Conservation (phyloP, 2,113 vertebrate genomes). For the Pelodiscus sinensis region DNA sequence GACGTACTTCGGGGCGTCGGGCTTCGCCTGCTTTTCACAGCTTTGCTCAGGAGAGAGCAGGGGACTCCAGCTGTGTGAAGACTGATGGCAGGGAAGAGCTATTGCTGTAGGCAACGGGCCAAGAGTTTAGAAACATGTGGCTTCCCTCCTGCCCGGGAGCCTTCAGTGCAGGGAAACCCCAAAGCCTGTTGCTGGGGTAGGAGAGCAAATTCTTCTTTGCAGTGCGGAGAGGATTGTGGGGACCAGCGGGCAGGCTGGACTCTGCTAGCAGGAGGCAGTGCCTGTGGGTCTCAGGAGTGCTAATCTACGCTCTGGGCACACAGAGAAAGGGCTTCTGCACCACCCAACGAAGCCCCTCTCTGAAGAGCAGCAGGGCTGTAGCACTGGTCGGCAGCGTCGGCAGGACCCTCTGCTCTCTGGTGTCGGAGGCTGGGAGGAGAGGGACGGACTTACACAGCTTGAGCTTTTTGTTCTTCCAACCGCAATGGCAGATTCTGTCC, state of each 20-base stretch:
- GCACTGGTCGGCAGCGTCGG: neutral
- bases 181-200: neutral
- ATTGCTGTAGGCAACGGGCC: neutral
- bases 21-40: neutral
- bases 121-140: neutral
- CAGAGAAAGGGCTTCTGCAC: neutral
- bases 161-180: neutral
- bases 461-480: neutral
- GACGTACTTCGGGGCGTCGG: neutral
- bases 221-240: neutral
- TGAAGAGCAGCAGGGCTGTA: neutral
- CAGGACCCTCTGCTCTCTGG: neutral
- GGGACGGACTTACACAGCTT: neutral
- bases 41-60: neutral
- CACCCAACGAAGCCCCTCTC: neutral
- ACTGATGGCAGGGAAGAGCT: accelerated
- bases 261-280: neutral
- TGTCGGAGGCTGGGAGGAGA: too few relatives aligned
- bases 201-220: neutral
- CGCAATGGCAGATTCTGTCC: neutral
- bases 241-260: neutral
- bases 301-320: neutral
- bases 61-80: neutral
- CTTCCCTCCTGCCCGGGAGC: neutral
- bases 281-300: neutral